Base-by-base conservation (phyloP, 1,140 invertebrate species). In the Pogonomyrmex californicus region DNA sequence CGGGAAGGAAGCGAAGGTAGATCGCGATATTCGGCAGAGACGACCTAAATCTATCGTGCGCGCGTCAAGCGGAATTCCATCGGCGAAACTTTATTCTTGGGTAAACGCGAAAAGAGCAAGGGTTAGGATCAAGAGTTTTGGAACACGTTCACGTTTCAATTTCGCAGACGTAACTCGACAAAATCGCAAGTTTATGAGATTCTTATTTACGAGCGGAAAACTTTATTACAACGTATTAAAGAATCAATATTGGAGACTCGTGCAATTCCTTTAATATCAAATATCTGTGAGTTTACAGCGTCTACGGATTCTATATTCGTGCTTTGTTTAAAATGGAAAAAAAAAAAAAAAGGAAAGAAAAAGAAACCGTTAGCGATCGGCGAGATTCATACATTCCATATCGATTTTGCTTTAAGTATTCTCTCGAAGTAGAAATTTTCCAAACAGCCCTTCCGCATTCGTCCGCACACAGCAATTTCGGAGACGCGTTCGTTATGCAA, bases 31-130 rank as follows among this genome's bases (percentile, higher is more conserved):
- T 73, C 68, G 71, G 71, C 65, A 77, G 75, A 14, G 79, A 33
- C 78, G 85, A 86, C 88, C 86, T 68, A 89, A 85, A 83, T 88
- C 77, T 65, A 85, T 85, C 82, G 70, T 56, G 85, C 71, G 65
- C 76, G 83, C 68, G 79, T 82, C 79, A 75, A 47, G 47, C 79
- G 66, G 68, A 89, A 87, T 77, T 56, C 70, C 54, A 85, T 86
- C 70, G 73, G 60, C 83, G 58, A 78, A 65, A 71, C 70, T 83
- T 62, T 47, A 73, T 17, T 38, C 78, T 44, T 33, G 63, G 58
- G 51, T 17, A 66, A 85, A 75, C 36, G 66, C 70, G 38, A 73
- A 63, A 54, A 77, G 58, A 76, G 49, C 77, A 62, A 86, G 30
- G 79, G 54, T 73, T 58, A 58, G n/a, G 38, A n/a, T 71, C 23